Conservation (phyloP, 1,140 invertebrate species). For the Camponotus floridanus region DNA sequence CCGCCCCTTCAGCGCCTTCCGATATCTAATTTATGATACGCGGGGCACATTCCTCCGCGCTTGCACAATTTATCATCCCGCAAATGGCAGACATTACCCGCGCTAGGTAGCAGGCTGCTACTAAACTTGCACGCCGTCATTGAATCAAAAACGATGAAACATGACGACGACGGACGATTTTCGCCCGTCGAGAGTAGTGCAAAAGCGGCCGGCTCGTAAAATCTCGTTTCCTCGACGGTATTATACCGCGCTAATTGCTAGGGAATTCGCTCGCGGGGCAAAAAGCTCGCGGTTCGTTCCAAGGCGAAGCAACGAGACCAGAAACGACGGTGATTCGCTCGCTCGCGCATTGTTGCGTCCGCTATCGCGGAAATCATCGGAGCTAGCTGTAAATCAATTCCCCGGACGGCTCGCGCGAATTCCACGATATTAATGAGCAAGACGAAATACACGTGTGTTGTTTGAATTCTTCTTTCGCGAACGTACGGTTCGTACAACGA, state of each 20-base stretch:
- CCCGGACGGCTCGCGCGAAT: neutral
- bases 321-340: conserved; percentile 33
- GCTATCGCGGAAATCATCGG: neutral
- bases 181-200: neutral
- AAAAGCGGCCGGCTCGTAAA: conserved; percentile 55
- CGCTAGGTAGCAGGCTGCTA: neutral
- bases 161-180: conserved; percentile 18
- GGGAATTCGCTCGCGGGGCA: conserved; percentile 38
- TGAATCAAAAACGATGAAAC: conserved; percentile 42
- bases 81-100: neutral
- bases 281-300: conserved; percentile 13
- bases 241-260: conserved; percentile 59
- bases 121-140: neutral
- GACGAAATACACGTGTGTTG: conserved; percentile 1
- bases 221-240: conserved; percentile 48
- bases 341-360: conserved; percentile 7
- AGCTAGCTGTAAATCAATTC: conserved; percentile 23
- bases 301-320: conserved; percentile 2
- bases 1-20: neutral
- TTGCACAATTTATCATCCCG: neutral
- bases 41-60: conserved; percentile 7
- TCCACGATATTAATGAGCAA: conserved; percentile 17
- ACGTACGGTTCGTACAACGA: neutral
- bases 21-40: conserved; percentile 21
- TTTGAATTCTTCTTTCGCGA: neutral